Percentiles rank a stretch among this genome's conserved stretches.
Conservation (phyloP, 2,888 invertebrate species). For the Agonum fuliginosum region DNA sequence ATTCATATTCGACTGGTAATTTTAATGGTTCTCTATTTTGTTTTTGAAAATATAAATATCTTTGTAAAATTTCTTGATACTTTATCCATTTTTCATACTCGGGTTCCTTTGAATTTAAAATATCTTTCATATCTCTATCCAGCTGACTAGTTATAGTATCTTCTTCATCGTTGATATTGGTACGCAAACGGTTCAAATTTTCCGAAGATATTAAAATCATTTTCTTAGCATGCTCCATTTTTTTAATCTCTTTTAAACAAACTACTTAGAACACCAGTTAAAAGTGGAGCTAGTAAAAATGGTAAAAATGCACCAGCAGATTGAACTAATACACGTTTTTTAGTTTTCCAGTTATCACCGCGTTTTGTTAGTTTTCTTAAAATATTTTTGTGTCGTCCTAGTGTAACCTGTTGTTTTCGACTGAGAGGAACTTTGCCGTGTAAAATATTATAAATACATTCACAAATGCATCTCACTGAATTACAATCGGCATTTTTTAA, state of each 20-base stretch:
- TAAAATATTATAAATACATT: no score
- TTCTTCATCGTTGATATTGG: background rate
- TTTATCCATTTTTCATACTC: conserved; percentile 42
- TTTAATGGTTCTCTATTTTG: background rate
- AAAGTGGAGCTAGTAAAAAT: conserved; percentile 48
- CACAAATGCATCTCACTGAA: no score
- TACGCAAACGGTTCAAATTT: background rate
- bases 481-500: no score
- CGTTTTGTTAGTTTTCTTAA: no score
- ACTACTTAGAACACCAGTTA: conserved; percentile 45
- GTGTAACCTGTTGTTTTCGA: no score
- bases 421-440: no score
- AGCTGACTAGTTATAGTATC: background rate
- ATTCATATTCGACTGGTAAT: background rate
- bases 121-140: conserved; percentile 46
- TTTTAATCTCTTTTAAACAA: conserved; percentile 50
- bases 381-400: no score
- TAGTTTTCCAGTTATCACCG: no score
- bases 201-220: conserved; percentile 53
- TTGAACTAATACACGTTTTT: no score
- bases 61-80: conserved; percentile 44
- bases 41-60: conserved; percentile 43
- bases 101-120: conserved; percentile 20
- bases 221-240: conserved; percentile 58
- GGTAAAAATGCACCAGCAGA: no score